A percentile compares a stretch with the other conserved stretches of the same genome.
phyloP scores from a whole-genome alignment of 2,113 vertebrate species.

The Phalacrocorax brasilianus region DNA sequence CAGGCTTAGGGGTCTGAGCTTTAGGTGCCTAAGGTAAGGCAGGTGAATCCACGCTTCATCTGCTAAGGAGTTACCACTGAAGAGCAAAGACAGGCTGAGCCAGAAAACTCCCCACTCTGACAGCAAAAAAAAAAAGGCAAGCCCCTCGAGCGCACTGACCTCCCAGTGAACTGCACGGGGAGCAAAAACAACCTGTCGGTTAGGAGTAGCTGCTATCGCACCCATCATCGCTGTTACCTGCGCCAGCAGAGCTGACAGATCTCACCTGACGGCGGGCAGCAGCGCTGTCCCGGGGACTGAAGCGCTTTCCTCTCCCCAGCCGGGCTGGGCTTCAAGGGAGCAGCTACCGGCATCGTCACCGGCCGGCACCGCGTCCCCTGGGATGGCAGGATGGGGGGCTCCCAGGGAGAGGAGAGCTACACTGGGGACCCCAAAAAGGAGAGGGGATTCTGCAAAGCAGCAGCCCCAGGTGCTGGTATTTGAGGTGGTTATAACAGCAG shows the following conservation, averaged over 20 bases:
- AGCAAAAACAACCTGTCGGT: neutral
- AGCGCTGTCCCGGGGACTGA: fast-evolving
- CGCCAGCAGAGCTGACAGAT: neutral
- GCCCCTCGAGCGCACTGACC: neutral
- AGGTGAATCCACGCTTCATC: neutral
- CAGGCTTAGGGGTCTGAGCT: neutral
- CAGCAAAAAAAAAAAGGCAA: neutral
- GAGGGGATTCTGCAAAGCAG: neutral
- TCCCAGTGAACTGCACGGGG: neutral
- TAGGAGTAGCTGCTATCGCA: neutral
- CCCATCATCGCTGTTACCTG: fast-evolving
- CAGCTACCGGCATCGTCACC: neutral
- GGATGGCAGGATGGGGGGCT: neutral
- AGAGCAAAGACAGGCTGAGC: neutral
- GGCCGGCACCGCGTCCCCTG: neutral
- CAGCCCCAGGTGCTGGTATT: no score
- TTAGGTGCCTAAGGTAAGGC: neutral
- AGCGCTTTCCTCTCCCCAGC: neutral
- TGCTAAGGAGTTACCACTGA: neutral
- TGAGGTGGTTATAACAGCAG: neutral
- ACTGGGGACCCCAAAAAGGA: neutral
- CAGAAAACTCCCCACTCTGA: neutral
- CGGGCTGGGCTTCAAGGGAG: neutral
- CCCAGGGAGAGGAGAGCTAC: neutral
- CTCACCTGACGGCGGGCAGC: neutral